Evolutionary conservation across 2,113 vertebrate genomes (phyloP), one percentile per base, ranked within the genome.

Genomic region (Odontesthes bonariensis): DNA sequence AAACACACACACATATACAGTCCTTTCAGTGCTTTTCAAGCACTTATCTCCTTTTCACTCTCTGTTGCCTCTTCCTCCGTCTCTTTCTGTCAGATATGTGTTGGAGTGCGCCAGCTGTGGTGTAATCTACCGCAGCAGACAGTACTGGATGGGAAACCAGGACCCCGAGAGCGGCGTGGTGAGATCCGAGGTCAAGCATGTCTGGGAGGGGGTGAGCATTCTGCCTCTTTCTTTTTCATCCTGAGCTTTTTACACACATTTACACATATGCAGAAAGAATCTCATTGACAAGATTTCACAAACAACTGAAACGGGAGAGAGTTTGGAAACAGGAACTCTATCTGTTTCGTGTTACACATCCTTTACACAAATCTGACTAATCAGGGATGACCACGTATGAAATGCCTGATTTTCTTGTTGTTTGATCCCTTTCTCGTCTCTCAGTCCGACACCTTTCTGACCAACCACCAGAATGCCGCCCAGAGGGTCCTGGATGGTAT

Each of bases 141-240:
- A 96, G 90, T 95, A 94, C 92, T 96, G 95, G 95, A 54, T 94
- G 87, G 94, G 95, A 22, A 96, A 95, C 87, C 93, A 93, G 82
- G 94, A 95, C 72, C 95, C 95, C 0, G 95, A 96, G 88, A 94
- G 92, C 75, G 49, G 85, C 0, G 91, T 95, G 31, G 94, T 95
- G 70, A 91, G 95, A 3, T 91, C 94, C 0, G 95, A 95, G 75
- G 88, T 96, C 81, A 95, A 94, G 20, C 95, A 96, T 1, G 95
- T 96, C 51, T 96, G 95, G 95, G 92, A 91, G 32, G 94, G 91
- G 87, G 95, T 96, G 57, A 91, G 94, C 86, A 19, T 19, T 0
- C 23, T 23, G 32, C 27, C n/a, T 0, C 0, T 10, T 35, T 20
- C 7, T 14, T 23, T 23, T 44, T 42, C 8, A 23, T 17, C 7